These are phyloP conservation scores for Napeogenes inachia DNA, from an alignment of 2,888 invertebrate genomes.

Conservation along the genomic window DNA sequence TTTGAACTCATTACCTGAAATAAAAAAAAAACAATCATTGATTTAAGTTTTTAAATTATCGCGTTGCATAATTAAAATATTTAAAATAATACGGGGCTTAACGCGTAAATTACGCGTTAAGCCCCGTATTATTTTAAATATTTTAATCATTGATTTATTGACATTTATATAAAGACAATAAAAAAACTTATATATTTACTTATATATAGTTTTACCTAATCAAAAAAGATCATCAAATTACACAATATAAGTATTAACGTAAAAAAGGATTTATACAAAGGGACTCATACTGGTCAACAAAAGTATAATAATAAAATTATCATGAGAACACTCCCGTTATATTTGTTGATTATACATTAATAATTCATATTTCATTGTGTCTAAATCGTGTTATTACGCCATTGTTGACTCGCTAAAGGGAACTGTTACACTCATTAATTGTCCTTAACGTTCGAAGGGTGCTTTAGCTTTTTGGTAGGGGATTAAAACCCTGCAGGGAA, in stretches of 20 bases:
- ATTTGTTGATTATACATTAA: constrained; percentile 53
- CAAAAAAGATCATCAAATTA: neutral
- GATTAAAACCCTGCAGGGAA: constrained; percentile 54
- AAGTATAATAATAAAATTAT: constrained; percentile 34
- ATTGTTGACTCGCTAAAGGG: constrained; percentile 66
- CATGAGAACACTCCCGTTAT: constrained; percentile 36
- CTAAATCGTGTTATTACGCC: constrained; percentile 64
- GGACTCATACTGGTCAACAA: constrained; percentile 24
- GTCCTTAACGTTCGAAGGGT: constrained; percentile 63
- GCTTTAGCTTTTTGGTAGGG: constrained; percentile 48
- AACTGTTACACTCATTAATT: constrained; percentile 70
- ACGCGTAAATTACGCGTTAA: too few species aligned
- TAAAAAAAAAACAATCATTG: constrained; percentile 17
- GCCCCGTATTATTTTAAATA: too few species aligned
- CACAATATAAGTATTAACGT: constrained; percentile 16
- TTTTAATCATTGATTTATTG: constrained; percentile 2
- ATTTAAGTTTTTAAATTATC: too few species aligned
- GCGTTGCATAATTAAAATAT: too few species aligned
- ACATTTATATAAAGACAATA: neutral
- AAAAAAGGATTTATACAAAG: constrained; percentile 25
- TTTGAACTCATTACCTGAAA: constrained; percentile 85
- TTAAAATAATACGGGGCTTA: too few species aligned
- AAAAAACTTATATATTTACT: too few species aligned
- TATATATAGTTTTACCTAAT: too few species aligned
- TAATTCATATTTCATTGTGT: constrained; percentile 56